Evolutionary conservation across 2,113 vertebrate species (phyloP).

Genomic region (Pteronura brasiliensis): DNA sequence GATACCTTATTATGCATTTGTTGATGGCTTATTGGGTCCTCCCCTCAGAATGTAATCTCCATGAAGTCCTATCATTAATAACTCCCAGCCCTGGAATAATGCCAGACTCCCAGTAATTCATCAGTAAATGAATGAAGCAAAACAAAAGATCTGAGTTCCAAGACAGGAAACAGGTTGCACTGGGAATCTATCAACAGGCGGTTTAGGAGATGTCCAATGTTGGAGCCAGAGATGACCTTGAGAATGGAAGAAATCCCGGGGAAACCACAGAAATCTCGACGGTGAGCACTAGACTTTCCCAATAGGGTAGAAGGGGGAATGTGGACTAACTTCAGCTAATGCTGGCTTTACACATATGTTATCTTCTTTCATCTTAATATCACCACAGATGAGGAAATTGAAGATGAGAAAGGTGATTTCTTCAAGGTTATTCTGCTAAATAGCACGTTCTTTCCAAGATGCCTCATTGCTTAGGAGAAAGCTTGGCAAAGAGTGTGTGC

Average conservation of each 20-base stretch:
- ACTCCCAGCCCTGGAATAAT: background rate
- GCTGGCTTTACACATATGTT: background rate
- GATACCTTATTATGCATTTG: background rate
- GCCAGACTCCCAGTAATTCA: background rate
- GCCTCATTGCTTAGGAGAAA: background rate
- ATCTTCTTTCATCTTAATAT: background rate
- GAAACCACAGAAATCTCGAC: background rate
- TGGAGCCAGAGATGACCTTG: background rate
- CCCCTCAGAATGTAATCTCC: background rate
- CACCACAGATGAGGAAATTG: background rate
- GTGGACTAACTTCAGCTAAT: background rate
- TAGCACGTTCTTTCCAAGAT: conserved; percentile 15
- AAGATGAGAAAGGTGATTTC: background rate
- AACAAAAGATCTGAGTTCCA: background rate
- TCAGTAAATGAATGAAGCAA: background rate
- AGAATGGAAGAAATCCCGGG: background rate
- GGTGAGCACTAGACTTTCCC: background rate
- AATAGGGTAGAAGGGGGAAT: background rate
- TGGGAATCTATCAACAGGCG: background rate
- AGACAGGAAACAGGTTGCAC: background rate
- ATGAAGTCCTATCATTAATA: background rate
- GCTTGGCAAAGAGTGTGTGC: background rate
- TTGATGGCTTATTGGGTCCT: background rate
- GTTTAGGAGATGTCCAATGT: background rate
- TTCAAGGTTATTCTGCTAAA: background rate